Evolutionary conservation across 2,113 vertebrate species (phyloP).

Genomic region (Siniperca chuatsi): DNA sequence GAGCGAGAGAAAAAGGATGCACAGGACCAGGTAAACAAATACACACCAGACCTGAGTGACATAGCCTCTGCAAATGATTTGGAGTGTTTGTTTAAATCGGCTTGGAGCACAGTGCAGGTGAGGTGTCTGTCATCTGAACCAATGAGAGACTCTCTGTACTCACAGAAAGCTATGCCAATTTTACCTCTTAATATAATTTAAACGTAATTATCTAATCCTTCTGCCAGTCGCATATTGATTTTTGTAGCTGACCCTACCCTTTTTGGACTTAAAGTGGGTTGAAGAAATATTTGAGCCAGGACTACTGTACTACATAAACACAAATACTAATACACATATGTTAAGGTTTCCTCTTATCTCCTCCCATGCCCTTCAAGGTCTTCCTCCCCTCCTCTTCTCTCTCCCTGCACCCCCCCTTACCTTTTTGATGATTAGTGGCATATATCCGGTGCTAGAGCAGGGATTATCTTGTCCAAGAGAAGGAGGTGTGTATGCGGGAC

Average conservation of each 20-base stretch:
- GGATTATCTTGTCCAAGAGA: slow-evolving; percentile 85
- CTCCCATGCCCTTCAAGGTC: slow-evolving; percentile 35
- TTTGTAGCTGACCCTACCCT: background rate
- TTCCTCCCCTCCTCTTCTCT: slow-evolving; percentile 31
- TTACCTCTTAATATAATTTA: slow-evolving; percentile 12
- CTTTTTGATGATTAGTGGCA: slow-evolving; percentile 84
- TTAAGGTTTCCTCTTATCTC: slow-evolving; percentile 25
- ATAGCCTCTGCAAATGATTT: background rate
- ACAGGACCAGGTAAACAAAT: slow-evolving; percentile 60
- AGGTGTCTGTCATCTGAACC: slow-evolving; percentile 11
- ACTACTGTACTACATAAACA: slow-evolving; percentile 42
- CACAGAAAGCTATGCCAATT: slow-evolving; percentile 4
- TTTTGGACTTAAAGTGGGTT: slow-evolving; percentile 14
- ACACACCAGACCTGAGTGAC: slow-evolving; percentile 42
- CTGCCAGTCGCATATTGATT: slow-evolving; percentile 25
- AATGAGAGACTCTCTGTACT: slow-evolving; percentile 5
- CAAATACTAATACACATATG: slow-evolving; percentile 25
- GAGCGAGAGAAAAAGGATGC: slow-evolving; percentile 66
- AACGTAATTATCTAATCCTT: slow-evolving; percentile 40
- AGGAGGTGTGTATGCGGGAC: slow-evolving; percentile 74
- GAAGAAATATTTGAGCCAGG: slow-evolving; percentile 25
- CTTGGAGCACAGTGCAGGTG: background rate
- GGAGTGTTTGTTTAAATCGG: slow-evolving; percentile 21
- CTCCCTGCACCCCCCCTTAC: slow-evolving; percentile 24
- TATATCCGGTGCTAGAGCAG: slow-evolving; percentile 80